phyloP scores from a whole-genome alignment of 2,888 invertebrate genomes.

The Lasius fuliginosus region DNA sequence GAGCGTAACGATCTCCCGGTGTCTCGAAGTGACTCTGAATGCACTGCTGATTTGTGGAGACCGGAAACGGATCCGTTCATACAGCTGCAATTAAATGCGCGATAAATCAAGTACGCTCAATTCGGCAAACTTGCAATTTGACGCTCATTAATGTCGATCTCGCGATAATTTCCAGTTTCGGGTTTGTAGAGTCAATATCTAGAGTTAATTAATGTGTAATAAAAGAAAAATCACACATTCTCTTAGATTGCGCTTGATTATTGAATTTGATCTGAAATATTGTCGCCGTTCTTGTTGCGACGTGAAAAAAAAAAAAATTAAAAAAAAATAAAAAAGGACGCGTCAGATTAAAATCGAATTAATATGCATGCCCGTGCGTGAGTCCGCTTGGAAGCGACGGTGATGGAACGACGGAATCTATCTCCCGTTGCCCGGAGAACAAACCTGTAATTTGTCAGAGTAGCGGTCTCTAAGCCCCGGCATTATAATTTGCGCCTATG shows the following conservation, averaged over 20 bases:
- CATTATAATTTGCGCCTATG: constrained; percentile 79
- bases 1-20: constrained; percentile 67
- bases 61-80: constrained; percentile 9
- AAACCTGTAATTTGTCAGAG: constrained; percentile 78
- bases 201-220: not conserved
- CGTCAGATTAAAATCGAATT: constrained; percentile 72
- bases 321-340: not conserved
- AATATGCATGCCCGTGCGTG: constrained; percentile 71
- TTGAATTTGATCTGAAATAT: not conserved
- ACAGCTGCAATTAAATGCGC: constrained; percentile 26
- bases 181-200: too few species aligned
- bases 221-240: not conserved
- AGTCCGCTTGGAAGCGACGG: constrained; percentile 71
- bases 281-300: not conserved
- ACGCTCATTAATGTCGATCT: not conserved
- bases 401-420: constrained; percentile 77
- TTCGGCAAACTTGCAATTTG: constrained; percentile 1
- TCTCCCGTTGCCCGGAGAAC: constrained; percentile 73
- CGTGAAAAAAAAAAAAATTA: not conserved
- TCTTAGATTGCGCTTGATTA: not conserved
- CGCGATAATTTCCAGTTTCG: not conserved
- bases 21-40: constrained; percentile 30
- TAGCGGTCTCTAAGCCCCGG: constrained; percentile 72
- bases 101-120: constrained; percentile 32
- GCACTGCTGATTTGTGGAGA: constrained; percentile 39